Percentiles rank a stretch among this genome's conserved stretches.
These are phyloP conservation scores for Nebria salina DNA, from an alignment of 2,888 invertebrate genomes.

Conservation along the genomic window DNA sequence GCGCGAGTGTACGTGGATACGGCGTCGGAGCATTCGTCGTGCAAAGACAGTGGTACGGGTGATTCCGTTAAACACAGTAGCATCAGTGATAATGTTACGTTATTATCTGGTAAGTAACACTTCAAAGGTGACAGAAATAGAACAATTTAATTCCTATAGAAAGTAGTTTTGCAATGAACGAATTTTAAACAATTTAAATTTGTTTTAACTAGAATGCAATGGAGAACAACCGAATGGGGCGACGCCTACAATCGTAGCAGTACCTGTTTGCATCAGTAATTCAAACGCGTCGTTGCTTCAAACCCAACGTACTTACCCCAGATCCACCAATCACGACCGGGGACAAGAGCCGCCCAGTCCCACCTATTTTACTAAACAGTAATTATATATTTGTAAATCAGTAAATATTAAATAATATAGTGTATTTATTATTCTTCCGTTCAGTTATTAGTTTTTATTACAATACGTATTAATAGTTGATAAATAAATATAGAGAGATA, in stretches of 20 bases:
- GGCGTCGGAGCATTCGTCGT: slow-evolving; percentile 78
- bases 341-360: slow-evolving; percentile 31
- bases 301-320: slow-evolving; percentile 49
- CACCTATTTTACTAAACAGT: not conserved
- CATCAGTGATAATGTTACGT: slow-evolving; percentile 64
- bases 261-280: slow-evolving; percentile 24
- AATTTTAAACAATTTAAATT: too few species aligned
- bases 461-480: not conserved
- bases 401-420: not conserved
- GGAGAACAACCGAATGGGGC: slow-evolving; percentile 25
- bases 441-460: not conserved
- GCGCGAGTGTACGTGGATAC: slow-evolving; percentile 69
- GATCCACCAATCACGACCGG: slow-evolving; percentile 60
- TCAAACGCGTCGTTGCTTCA: slow-evolving; percentile 36
- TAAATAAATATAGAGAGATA: not conserved
- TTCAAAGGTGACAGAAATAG: not conserved
- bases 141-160: not conserved
- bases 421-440: not conserved
- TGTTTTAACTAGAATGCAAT: slow-evolving; percentile 16
- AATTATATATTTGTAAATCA: not conserved
- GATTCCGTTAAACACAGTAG: slow-evolving; percentile 81
- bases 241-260: slow-evolving; percentile 10
- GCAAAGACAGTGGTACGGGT: slow-evolving; percentile 84
- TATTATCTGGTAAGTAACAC: slow-evolving; percentile 51
- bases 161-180: not conserved